Evolutionary conservation across 2,113 vertebrate genomes (phyloP), one percentile per base, ranked within the genome.

Genomic region (Pardalotus punctatus): DNA sequence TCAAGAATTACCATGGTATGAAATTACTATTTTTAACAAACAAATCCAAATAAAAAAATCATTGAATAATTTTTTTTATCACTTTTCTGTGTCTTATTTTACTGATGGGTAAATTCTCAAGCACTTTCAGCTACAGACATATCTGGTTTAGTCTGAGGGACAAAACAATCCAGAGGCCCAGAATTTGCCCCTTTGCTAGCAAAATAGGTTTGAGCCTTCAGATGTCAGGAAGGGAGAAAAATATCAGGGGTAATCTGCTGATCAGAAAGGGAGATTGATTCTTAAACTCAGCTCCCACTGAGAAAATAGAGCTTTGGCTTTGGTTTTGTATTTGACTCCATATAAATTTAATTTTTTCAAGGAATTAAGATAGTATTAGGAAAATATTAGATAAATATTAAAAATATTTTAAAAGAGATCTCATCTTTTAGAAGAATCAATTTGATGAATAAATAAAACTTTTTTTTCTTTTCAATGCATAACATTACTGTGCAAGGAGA

Each of bases 341-440:
- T 11, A n/a, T 9, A 43, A 53, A 78, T 70, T 40, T n/a, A 74
- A 50, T 72, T 90, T 83, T 57, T 57, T 70, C 19, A 86, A 93
- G 4, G 14, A 79, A 83, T 40, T 76, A 14, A 56, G 29, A 36
- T 19, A 70, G 84, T 23, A 62, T 38, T 64, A 36, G 7, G 8
- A 64, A 2, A 1, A 1, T 81, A 45, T 14, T 25, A 7, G 14
- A n/a, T n/a, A n/a, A n/a, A n/a, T n/a, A n/a, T n/a, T n/a, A n/a
- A n/a, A n/a, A n/a, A n/a, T n/a, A n/a, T n/a, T n/a, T n/a, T n/a
- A 72, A 78, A 33, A 53, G 4, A 35, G 12, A 53, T 27, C 6
- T 57, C 2, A 7, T 67, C 58, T 84, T 79, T 28, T 53, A 50
- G 9, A 54, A 67, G 6, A 61, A 36, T 51, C 7, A 58, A 64